These are phyloP conservation scores for Neodontobutis hainanensis DNA, from an alignment of 2,113 vertebrate genomes.

Conservation along the genomic window DNA sequence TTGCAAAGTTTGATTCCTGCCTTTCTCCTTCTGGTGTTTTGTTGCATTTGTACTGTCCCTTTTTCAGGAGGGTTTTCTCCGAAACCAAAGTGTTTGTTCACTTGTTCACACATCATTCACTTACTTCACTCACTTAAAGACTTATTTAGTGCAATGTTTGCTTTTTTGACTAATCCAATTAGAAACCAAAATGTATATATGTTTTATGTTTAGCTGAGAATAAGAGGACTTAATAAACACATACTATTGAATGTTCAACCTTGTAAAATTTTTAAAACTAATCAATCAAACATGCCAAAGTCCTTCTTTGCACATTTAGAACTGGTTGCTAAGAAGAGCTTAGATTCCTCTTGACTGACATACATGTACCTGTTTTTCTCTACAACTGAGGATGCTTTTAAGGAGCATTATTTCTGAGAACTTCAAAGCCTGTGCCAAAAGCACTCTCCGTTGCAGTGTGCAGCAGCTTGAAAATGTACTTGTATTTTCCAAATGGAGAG, in stretches of 20 bases:
- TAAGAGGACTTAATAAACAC: neutral
- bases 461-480: slow-evolving; percentile 75
- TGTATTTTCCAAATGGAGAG: slow-evolving; percentile 82
- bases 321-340: slow-evolving; percentile 55
- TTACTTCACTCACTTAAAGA: neutral
- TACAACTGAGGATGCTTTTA: slow-evolving; percentile 76
- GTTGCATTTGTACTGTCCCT: slow-evolving; percentile 50
- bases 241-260: neutral
- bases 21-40: slow-evolving; percentile 52
- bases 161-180: too few species aligned
- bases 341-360: slow-evolving; percentile 62
- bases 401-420: slow-evolving; percentile 77
- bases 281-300: slow-evolving; percentile 48
- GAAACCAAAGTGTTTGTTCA: slow-evolving; percentile 12
- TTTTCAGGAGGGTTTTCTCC: slow-evolving; percentile 37
- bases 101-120: neutral
- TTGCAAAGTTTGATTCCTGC: slow-evolving; percentile 60
- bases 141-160: too few species aligned
- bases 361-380: slow-evolving; percentile 64
- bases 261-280: slow-evolving; percentile 13
- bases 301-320: slow-evolving; percentile 53
- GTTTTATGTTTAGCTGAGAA: neutral
- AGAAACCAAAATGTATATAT: too few species aligned
- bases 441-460: slow-evolving; percentile 72
- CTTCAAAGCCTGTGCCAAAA: slow-evolving; percentile 79